phyloP scores from a whole-genome alignment of 2,797 vertebrate species.

The Ciconia nigra region DNA sequence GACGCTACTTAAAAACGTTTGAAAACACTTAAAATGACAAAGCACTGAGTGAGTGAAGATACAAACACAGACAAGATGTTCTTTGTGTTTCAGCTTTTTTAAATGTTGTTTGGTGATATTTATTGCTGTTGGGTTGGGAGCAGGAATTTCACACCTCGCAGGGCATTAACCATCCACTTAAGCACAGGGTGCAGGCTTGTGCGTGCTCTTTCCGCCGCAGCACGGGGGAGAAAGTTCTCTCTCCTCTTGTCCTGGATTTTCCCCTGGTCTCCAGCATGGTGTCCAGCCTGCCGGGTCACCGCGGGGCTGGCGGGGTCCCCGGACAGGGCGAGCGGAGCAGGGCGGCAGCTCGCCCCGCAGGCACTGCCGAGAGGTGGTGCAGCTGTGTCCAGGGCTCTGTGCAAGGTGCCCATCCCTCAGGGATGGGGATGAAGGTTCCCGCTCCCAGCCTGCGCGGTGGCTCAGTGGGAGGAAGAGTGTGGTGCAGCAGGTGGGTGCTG shows the following conservation, averaged over 20 bases:
- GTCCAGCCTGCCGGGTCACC: neutral
- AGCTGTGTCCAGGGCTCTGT: neutral
- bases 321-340: fast-evolving
- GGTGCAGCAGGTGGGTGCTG: neutral
- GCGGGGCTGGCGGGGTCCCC: neutral
- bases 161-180: neutral
- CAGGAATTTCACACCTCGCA: neutral
- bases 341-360: fast-evolving
- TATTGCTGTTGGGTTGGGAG: neutral
- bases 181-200: neutral
- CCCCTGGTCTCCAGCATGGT: neutral
- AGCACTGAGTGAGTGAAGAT: neutral
- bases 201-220: neutral
- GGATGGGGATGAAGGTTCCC: neutral
- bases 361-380: neutral
- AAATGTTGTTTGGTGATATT: neutral
- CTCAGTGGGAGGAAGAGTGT: fast-evolving
- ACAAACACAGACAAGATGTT: constrained; percentile 37
- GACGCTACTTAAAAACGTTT: constrained; percentile 34
- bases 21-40: constrained; percentile 57
- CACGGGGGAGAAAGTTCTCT: neutral
- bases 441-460: neutral
- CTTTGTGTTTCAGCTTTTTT: constrained; percentile 27
- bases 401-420: fast-evolving
- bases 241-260: neutral